These are phyloP conservation scores for Otolemur garnettii DNA, from an alignment of 2,113 vertebrate genomes.

Conservation along the genomic window DNA sequence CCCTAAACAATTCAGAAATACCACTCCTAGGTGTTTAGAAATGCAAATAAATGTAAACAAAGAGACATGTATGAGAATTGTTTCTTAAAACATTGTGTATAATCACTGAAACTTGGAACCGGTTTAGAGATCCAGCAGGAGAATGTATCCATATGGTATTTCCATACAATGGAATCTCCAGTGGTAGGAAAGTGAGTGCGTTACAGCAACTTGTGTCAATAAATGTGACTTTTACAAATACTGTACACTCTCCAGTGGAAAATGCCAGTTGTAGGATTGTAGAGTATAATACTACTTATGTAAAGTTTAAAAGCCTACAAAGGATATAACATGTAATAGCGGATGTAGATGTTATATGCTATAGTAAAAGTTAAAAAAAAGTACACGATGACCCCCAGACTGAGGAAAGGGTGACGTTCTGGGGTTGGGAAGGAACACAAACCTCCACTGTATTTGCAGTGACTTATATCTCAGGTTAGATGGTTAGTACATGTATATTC, in stretches of 20 bases:
- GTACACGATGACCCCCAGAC: fast-evolving
- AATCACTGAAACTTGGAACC: not conserved
- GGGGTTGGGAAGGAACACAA: not conserved
- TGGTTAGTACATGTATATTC: not conserved
- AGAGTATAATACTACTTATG: fast-evolving
- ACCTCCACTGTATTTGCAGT: fast-evolving
- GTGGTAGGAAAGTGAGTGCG: not conserved
- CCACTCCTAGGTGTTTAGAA: not conserved
- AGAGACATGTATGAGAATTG: not conserved
- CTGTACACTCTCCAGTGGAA: fast-evolving
- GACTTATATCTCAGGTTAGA: not conserved
- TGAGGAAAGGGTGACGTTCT: not conserved
- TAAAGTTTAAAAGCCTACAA: not conserved
- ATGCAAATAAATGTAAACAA: not conserved
- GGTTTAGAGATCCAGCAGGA: not conserved
- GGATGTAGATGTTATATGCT: fast-evolving
- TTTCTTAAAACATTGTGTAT: not conserved
- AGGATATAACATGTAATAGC: fast-evolving
- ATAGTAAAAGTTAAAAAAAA: too few relatives aligned
- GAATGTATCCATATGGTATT: not conserved
- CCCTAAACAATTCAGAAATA: not conserved
- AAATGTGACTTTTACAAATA: not conserved
- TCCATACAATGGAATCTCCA: not conserved
- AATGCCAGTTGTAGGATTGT: not conserved
- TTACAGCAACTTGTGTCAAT: fast-evolving